Evolutionary conservation across 1,140 invertebrate genomes (phyloP), one percentile per base, ranked within the genome.

Genomic region (Conus betulinus): DNA sequence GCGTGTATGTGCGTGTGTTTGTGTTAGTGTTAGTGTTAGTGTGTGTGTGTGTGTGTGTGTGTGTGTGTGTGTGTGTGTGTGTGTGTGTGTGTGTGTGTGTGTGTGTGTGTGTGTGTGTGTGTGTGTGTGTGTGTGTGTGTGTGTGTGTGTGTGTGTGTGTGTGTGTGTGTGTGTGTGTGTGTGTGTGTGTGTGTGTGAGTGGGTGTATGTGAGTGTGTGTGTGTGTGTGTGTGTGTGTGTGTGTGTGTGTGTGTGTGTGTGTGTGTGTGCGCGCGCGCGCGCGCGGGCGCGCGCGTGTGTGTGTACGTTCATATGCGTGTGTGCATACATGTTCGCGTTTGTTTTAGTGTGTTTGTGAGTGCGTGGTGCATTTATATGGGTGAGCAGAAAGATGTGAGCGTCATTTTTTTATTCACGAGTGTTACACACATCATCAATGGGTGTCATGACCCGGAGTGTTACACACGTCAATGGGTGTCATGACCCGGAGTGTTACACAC

Each of bases 41-140:
- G 74, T 78, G 74, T 78, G 74, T 78, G 74, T 39, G 23, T n/a
- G 74, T n/a, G 74, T 78, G 74, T 78, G 74, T n/a, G 2, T 78
- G 74, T 5, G 74, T n/a, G 74, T 78, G 74, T 78, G 74, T 78
- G 74, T 78, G 74, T 78, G 74, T 11, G 74, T 78, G 74, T 78
- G 74, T 23, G 23, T 2, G 74, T 78, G 74, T 4, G 74, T 78
- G 74, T 5, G 74, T n/a, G 74, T 5, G 74, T 78, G 74, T 5
- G 74, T 78, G 74, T 5, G 74, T 78, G 74, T 5, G 74, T 78
- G 74, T 78, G 74, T n/a, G 74, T 78, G 74, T 78, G 74, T n/a
- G 74, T 78, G 74, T 78, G 74, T 78, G 74, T 78, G 74, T 78
- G 74, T 78, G 74, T 78, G 74, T 78, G 74, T 78, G 74, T 78